Percentiles rank a stretch among this genome's conserved stretches.
Conservation (phyloP, 2,888 invertebrate genomes). For the Sinodicranocentrus sp. region DNA sequence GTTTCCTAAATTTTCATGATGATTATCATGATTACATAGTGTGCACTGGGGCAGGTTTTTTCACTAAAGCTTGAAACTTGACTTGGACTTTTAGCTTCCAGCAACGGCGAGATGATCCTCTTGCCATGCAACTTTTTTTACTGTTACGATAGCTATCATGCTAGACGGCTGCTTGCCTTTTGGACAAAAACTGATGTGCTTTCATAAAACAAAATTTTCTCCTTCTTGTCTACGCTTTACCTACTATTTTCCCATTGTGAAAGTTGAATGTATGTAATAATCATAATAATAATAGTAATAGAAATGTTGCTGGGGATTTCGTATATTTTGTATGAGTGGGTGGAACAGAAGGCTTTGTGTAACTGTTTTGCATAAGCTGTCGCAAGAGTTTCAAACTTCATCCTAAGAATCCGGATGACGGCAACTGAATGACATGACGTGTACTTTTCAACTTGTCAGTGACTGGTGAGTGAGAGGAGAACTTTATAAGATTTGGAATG, state of each 20-base stretch:
- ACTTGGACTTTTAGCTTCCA: too few species aligned
- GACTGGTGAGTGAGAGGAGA: not conserved
- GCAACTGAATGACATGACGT: not conserved
- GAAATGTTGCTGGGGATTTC: slow-evolving; percentile 7
- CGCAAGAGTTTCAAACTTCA: too few species aligned
- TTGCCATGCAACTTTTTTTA: too few species aligned
- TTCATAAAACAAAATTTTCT: not conserved
- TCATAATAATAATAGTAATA: slow-evolving; percentile 26
- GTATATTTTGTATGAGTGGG: not conserved
- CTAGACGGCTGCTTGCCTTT: not conserved
- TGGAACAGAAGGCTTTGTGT: too few species aligned
- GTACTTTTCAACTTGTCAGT: not conserved
- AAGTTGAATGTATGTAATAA: slow-evolving; percentile 25
- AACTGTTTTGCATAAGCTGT: too few species aligned
- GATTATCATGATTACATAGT: too few species aligned
- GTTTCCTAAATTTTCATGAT: too few species aligned
- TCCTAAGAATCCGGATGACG: not conserved
- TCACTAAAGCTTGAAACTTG: too few species aligned
- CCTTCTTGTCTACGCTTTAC: not conserved
- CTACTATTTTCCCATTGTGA: slow-evolving; percentile 1
- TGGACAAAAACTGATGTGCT: slow-evolving; percentile 4
- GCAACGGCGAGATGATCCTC: too few species aligned
- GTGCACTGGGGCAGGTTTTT: too few species aligned
- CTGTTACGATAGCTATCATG: too few species aligned
- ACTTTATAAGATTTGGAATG: not conserved